Conservation (phyloP, 2,888 invertebrate species). For the Tuberolachnus salignus region DNA sequence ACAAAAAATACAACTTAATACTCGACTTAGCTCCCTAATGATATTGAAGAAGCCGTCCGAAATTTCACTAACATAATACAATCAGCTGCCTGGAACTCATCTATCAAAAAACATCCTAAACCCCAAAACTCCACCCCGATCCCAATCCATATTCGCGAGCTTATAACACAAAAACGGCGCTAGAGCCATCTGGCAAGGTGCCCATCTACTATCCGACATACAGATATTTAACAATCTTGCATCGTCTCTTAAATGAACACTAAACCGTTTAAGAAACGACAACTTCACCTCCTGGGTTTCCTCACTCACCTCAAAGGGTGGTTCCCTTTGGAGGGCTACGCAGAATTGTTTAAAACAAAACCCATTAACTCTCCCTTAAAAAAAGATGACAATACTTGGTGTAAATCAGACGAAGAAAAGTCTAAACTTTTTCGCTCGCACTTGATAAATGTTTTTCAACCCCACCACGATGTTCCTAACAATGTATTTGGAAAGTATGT, state of each 20-base stretch:
- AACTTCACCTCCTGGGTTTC: constrained; percentile 1
- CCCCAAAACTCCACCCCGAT: constrained; percentile 7
- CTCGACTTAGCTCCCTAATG: background rate
- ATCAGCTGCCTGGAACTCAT: constrained; percentile 4
- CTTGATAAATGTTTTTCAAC: background rate
- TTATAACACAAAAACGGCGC: background rate
- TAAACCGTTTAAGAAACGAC: background rate
- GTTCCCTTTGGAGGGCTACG: background rate
- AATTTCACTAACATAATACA: constrained; percentile 3
- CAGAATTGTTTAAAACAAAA: constrained; percentile 2
- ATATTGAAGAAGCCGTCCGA: background rate
- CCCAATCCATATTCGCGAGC: background rate
- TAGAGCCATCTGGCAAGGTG: constrained; percentile 5
- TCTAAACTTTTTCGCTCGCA: background rate
- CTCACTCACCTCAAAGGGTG: background rate
- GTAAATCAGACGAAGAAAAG: background rate
- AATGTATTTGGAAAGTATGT: background rate
- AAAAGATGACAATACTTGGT: background rate
- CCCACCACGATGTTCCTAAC: background rate
- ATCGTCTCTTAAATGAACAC: background rate
- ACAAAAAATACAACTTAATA: background rate
- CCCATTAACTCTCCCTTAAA: constrained; percentile 3
- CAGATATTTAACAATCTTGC: constrained; percentile 7
- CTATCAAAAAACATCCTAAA: background rate
- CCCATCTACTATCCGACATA: background rate